These are phyloP conservation scores for Theodoxus fluviatilis DNA, from an alignment of 2,888 invertebrate species.

Conservation along the genomic window DNA sequence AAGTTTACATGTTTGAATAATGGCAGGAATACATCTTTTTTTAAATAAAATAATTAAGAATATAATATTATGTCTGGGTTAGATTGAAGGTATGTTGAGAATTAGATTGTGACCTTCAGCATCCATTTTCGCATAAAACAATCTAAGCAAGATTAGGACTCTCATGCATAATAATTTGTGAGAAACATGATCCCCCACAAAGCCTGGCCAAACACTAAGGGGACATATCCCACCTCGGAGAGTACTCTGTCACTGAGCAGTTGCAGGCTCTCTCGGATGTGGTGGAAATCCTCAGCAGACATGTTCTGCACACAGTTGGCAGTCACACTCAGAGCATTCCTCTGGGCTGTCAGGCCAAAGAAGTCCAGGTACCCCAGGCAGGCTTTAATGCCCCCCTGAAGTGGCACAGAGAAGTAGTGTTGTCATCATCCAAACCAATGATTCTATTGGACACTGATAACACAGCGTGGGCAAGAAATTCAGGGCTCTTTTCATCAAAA, in stretches of 20 bases:
- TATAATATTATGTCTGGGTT: too few relatives aligned
- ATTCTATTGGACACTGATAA: background rate
- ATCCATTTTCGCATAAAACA: too few relatives aligned
- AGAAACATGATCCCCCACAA: background rate
- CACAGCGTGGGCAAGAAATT: background rate
- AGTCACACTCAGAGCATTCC: slow-evolving; percentile 93
- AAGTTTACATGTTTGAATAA: too few relatives aligned
- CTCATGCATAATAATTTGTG: too few relatives aligned
- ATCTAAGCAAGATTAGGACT: too few relatives aligned
- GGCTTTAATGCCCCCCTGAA: slow-evolving; percentile 90
- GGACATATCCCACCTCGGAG: background rate
- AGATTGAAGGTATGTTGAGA: too few relatives aligned
- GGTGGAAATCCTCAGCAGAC: slow-evolving; percentile 91
- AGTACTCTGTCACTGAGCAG: slow-evolving; percentile 79
- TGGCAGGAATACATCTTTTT: too few relatives aligned
- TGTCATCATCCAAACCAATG: background rate
- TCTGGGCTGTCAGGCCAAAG: slow-evolving; percentile 97
- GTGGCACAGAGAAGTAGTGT: too few relatives aligned
- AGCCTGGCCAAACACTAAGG: background rate
- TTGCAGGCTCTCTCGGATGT: slow-evolving; percentile 86
- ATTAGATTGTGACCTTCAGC: too few relatives aligned
- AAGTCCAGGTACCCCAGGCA: slow-evolving; percentile 97
- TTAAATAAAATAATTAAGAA: too few relatives aligned
- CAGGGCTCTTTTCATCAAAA: too few relatives aligned
- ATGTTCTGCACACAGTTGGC: slow-evolving; percentile 97